These are phyloP conservation scores for Elysia crispata DNA, from an alignment of 2,888 invertebrate species.

Conservation along the genomic window DNA sequence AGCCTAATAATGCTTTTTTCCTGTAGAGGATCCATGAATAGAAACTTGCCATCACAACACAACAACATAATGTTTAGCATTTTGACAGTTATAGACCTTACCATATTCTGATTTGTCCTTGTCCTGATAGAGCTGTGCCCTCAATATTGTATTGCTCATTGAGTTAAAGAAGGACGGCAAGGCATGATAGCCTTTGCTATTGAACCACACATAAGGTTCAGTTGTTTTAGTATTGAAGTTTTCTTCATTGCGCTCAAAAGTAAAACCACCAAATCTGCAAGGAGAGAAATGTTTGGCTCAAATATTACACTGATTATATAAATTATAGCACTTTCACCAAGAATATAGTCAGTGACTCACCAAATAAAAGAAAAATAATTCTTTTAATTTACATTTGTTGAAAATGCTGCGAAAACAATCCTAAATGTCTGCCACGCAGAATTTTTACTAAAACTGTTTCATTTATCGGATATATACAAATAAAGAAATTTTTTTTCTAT, in stretches of 20 bases:
- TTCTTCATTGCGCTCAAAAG: slow-evolving; percentile 54
- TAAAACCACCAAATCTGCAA: slow-evolving; percentile 75
- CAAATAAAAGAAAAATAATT: not conserved
- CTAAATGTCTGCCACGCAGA: no score
- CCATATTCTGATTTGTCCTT: slow-evolving; percentile 40
- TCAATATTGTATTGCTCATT: slow-evolving; percentile 76
- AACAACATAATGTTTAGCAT: no score
- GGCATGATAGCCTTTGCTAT: slow-evolving; percentile 77
- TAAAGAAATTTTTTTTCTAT: no score
- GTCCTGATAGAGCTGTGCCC: slow-evolving; percentile 55
- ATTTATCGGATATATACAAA: no score
- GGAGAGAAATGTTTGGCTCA: not conserved
- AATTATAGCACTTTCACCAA: not conserved
- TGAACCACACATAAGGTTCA: slow-evolving; percentile 75
- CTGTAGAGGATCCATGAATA: no score
- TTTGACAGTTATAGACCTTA: not conserved
- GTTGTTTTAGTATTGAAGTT: slow-evolving; percentile 41
- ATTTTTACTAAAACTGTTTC: no score
- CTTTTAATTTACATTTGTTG: no score
- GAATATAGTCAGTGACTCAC: no score
- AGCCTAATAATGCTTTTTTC: no score
- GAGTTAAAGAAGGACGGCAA: slow-evolving; percentile 77
- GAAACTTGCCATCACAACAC: no score
- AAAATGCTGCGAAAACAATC: no score
- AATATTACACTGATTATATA: not conserved